Evolutionary conservation across 1,140 invertebrate species (phyloP).

Genomic region (Neodiprion lecontei): DNA sequence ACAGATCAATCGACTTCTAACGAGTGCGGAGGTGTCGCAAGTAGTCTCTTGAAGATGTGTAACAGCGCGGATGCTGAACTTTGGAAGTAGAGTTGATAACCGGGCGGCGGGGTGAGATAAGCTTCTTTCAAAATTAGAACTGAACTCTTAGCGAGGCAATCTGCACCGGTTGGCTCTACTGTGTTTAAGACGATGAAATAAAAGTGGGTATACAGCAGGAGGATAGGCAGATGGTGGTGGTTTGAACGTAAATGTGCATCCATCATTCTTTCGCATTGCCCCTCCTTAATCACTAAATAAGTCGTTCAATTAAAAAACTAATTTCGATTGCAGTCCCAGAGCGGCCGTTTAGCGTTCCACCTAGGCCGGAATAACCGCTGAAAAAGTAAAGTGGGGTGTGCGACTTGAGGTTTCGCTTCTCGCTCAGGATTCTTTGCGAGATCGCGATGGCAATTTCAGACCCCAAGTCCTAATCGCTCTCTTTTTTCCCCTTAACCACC

Average conservation of each 20-base stretch:
- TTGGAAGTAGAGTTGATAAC: neutral
- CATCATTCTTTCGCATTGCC: conserved; percentile 4
- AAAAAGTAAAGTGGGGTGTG: neutral
- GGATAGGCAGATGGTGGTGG: neutral
- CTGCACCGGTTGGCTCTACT: neutral
- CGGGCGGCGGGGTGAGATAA: neutral
- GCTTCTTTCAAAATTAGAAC: neutral
- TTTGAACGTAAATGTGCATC: conserved; percentile 1
- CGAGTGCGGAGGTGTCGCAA: neutral
- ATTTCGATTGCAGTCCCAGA: conserved; percentile 57
- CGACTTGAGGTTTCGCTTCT: neutral
- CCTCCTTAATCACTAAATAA: conserved; percentile 52
- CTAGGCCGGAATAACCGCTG: neutral
- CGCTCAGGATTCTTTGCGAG: neutral
- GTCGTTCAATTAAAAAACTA: conserved; percentile 58
- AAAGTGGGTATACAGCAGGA: neutral
- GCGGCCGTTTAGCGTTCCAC: conserved; percentile 46
- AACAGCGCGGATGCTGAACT: neutral
- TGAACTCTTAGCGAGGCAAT: conserved; percentile 2
- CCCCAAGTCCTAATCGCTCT: neutral
- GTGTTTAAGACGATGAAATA: neutral
- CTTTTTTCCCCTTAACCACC: neutral
- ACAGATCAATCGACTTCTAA: neutral
- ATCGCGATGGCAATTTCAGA: neutral
- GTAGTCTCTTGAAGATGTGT: no score